phyloP scores from a whole-genome alignment of 2,888 invertebrate genomes.

The Parochlus steinenii region DNA sequence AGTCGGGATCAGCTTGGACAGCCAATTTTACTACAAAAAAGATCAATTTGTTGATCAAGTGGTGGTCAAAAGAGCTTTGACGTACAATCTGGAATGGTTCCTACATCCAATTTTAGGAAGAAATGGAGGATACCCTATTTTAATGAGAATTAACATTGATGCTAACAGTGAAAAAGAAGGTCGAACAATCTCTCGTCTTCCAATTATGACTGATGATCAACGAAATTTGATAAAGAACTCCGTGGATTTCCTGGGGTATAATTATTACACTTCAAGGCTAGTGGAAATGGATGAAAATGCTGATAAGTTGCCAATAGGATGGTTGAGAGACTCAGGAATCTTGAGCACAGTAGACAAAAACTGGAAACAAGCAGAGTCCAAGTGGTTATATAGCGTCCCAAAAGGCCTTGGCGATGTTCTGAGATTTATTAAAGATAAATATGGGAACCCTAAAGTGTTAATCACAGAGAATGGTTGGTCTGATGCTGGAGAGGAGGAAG shows the following conservation, averaged over 20 bases:
- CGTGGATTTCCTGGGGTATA: conserved; percentile 22
- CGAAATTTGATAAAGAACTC: conserved; percentile 17
- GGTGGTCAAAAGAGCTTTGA: conserved; percentile 8
- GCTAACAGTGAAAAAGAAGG: conserved; percentile 30
- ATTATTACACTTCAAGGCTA: conserved; percentile 21
- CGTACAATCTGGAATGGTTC: conserved; percentile 9
- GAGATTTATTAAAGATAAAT: conserved; percentile 36
- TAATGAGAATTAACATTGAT: conserved; percentile 31
- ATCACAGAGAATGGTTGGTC: conserved; percentile 45
- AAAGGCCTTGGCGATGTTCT: conserved; percentile 19
- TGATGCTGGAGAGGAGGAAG: conserved; percentile 27
- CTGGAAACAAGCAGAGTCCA: conserved; percentile 21
- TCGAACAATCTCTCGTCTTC: conserved; percentile 29
- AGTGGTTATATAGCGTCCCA: conserved; percentile 22
- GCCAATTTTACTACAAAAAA: conserved; percentile 19
- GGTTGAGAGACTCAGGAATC: conserved; percentile 31
- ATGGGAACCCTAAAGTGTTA: conserved; percentile 35
- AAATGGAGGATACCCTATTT: conserved; percentile 34
- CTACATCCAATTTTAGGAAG: conserved; percentile 29
- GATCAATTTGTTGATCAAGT: conserved; percentile 3
- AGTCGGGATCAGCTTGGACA: conserved; percentile 21
- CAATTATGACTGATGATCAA: conserved; percentile 24
- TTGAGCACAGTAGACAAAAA: conserved; percentile 17
- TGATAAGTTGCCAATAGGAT: conserved; percentile 30
- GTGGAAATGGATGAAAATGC: conserved; percentile 16